Evolutionary conservation across 2,113 vertebrate species (phyloP), one percentile per base, ranked within the genome.

Genomic region (Austrofundulus limnaeus): DNA sequence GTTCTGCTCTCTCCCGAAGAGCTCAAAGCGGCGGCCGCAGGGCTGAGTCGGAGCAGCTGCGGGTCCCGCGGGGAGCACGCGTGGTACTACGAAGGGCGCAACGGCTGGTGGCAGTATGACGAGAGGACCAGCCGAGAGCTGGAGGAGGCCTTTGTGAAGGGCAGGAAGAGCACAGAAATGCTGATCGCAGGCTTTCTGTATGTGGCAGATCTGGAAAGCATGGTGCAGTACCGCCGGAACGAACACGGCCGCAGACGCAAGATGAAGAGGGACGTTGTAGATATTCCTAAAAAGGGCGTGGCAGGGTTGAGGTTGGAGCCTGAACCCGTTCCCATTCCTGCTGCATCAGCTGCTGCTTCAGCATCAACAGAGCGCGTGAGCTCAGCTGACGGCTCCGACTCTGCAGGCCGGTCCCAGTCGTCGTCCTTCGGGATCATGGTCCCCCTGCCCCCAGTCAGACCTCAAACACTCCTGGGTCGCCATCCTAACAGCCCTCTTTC

Each of bases 91-190:
- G 96, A 98, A 89, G 97, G 97, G 24, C 93, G 95, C 78, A 98
- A 98, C 24, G 97, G 97, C 60, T 99, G 97, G 97, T 99, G 97
- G 97, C 97, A 98, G 86, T 99, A 98, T 12, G 96, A 98, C 39
- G 96, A 98, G 84, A 93, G 96, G 54, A 97, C 96, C 64, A 98
- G 92, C 85, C 92, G 92, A 41, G 96, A 98, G 85, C 89, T 99
- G 83, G 97, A 98, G 90, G 96, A 98, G 60, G 95, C 97, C 20
- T 96, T 95, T 64, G 82, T 92, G 63, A 96, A 95, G 85, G 96
- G 94, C 77, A 95, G 93, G 90, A 98, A 96, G 88, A 97, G 91
- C 85, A 94, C 95, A 0, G 96, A 99, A 90, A 98, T 99, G 97
- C 90, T 99, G 41, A 98, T 99, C 17, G 96, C 96, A 3, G 96